Percentiles rank a stretch among this genome's conserved stretches.
Conservation (phyloP, 2,888 invertebrate species). For the Leptopilina myrica region DNA sequence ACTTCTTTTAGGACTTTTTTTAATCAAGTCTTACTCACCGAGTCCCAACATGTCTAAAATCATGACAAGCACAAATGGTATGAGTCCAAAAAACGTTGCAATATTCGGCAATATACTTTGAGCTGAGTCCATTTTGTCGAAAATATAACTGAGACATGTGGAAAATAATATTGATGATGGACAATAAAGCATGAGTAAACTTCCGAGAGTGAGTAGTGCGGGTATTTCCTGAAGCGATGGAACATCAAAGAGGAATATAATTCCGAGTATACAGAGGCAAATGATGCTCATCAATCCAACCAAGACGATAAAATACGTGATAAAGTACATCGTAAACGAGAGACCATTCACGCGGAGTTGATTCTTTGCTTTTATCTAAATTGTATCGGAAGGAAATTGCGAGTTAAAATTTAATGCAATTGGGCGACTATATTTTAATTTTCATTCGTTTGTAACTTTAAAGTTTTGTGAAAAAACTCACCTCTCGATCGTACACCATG, state of each 20-base stretch:
- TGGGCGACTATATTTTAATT: not conserved
- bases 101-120: constrained; percentile 88
- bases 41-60: constrained; percentile 85
- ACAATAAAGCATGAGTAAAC: constrained; percentile 84
- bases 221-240: constrained; percentile 84
- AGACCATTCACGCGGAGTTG: constrained; percentile 90
- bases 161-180: constrained; percentile 87
- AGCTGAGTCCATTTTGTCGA: constrained; percentile 90
- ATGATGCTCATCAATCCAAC: constrained; percentile 84
- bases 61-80: constrained; percentile 86
- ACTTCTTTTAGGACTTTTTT: no score
- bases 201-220: constrained; percentile 83
- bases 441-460: no score
- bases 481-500: constrained; percentile 90
- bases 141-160: constrained; percentile 87
- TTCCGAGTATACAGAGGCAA: constrained; percentile 81
- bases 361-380: constrained; percentile 88
- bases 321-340: constrained; percentile 85
- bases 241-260: constrained; percentile 83
- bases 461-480: constrained; percentile 69
- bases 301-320: constrained; percentile 86
- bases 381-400: constrained; percentile 41
- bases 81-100: constrained; percentile 85
- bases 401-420: constrained; percentile 18
- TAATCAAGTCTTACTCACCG: constrained; percentile 77